Evolutionary conservation across 2,113 vertebrate genomes (phyloP), one percentile per base, ranked within the genome.

Genomic region (Clarias gariepinus): DNA sequence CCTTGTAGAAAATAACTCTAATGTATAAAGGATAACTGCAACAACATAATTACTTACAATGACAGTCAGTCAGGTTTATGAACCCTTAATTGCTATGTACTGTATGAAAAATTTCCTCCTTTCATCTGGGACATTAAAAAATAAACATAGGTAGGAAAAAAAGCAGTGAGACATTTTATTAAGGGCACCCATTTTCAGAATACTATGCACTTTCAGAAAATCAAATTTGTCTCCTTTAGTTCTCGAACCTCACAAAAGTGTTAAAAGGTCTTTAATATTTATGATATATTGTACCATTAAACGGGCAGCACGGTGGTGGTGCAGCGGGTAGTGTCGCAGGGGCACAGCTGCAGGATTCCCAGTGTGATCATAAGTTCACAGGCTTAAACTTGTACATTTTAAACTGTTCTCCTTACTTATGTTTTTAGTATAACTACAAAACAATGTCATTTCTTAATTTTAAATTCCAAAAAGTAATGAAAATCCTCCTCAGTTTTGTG

Each of bases 21-120:
- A 57, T 85, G 41, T 58, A 78, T 80, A 79, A 79, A 36, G 47
- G 63, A 33, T 36, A 85, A 79, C 61, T 66, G 63, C 28, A 28
- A 80, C 47, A 57, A 74, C 25, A 64, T 78, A 85, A 85, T 85
- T 68, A 80, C 28, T 80, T 85, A 79, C 30, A 57, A n/a, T 55
- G 76, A 68, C 55, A n/a, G n/a, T n/a, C n/a, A 61, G 64, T 47
- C 79, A 58, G 57, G 47, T 30, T 85, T 85, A 85, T 79, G 47
- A 78, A 80, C 11, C 19, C 8, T 7, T 85, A 57, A 85, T 80
- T 52, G 61, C 58, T 57, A 16, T 36, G 33, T 36, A 36, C 33
- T 18, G 21, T 36, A 68, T 79, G 84, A 57, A 21, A 36, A 68
- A 85, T 84, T 60, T 84, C 53, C 69, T 21, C 82, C 18, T 25